A percentile compares a stretch with the other conserved stretches of the same genome.
Evolutionary conservation across 2,113 vertebrate species (phyloP).

Genomic region (Neolamprologus sp.): DNA sequence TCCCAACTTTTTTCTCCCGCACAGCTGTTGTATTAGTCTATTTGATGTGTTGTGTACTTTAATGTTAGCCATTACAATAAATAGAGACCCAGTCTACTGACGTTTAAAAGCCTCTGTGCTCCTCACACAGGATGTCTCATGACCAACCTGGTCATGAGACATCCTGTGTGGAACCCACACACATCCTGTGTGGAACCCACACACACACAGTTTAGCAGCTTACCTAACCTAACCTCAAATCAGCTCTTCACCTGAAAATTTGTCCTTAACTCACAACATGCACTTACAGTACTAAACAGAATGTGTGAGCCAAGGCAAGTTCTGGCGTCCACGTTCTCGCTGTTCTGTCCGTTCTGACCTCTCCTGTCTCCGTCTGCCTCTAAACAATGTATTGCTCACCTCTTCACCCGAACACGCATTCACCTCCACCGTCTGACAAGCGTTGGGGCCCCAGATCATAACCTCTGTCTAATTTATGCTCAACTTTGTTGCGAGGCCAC

Average conservation of each 20-base stretch:
- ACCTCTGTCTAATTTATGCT: conserved; percentile 50
- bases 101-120: neutral
- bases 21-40: neutral
- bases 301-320: neutral
- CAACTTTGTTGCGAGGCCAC: conserved; percentile 12
- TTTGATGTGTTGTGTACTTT: neutral
- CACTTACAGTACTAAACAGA: conserved; percentile 1
- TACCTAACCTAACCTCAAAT: neutral
- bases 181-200: too few relatives aligned
- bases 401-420: neutral
- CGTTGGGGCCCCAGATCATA: conserved; percentile 16
- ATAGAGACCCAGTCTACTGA: neutral
- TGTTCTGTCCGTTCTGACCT: neutral
- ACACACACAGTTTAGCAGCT: neutral
- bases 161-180: too few relatives aligned
- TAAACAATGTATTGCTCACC: conserved; percentile 27
- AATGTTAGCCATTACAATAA: neutral
- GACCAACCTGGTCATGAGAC: too few relatives aligned
- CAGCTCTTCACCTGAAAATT: neutral
- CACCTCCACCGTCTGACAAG: conserved; percentile 1
- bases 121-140: neutral
- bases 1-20: neutral
- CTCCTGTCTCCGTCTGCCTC: neutral
- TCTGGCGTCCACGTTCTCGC: conserved; percentile 46
- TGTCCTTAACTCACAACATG: neutral